Base-by-base conservation (phyloP, 2,888 invertebrate genomes). In the Helleia helle region DNA sequence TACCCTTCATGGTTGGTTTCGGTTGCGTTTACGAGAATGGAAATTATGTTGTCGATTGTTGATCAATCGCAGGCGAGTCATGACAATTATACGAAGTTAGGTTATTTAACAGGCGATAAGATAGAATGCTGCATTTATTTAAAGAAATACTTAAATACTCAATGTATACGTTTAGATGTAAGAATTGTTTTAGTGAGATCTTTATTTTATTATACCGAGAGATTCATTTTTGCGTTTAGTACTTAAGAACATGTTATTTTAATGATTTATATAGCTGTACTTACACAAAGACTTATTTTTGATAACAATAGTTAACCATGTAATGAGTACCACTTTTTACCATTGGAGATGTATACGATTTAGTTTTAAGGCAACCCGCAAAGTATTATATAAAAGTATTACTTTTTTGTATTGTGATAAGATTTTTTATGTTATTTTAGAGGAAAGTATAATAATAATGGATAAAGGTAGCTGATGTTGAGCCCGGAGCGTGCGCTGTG, bases 341-440 rank as follows among this genome's bases (percentile, higher is more conserved):
- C 64, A 67, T 60, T 39, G 62, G 54, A 64, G 58, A 69, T 72
- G 76, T 80, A 79, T 80, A 80, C 75, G 76, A 80, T 62, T 65
- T 49, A 52, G 55, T 56, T 54, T 54, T 71, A 69, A 71, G 72
- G 76, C 76, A 71, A 79, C 69, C 72, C 69, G 60, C 58, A 58
- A 65, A 80, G 81, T 81, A 81, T 81, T 81, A 81, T 77, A 74
- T 70, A 61, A 65, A 80, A 80, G 80, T 81, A 80, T 83, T 81
- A 81, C 18, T 79, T 77, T 74, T 74, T 71, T 66, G 55, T 68
- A 73, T 69, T 77, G 79, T 80, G 77, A 79, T 79, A 76, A 75
- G 77, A 74, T n/a, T n/a, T n/a, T n/a, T 70, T 73, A 72, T 74
- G 69, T 71, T 68, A 62, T 74, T 74, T 75, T 69, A 76, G 69